These are phyloP conservation scores for Oscheius sp. DNA, from an alignment of 1,140 invertebrate species.

Conservation along the genomic window DNA sequence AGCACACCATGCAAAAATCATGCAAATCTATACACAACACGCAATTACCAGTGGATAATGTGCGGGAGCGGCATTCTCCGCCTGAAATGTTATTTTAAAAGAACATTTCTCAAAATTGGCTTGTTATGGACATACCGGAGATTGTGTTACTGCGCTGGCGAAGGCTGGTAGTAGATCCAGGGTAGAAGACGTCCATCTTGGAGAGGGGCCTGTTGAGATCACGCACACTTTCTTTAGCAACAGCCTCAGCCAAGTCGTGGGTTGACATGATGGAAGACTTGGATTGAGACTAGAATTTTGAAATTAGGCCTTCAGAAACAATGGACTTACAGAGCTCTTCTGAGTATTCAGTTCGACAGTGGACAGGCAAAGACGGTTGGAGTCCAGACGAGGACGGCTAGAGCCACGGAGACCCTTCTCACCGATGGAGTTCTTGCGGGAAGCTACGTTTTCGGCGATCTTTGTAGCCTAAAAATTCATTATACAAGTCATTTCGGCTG, in stretches of 20 bases:
- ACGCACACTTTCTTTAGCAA: conserved; percentile 51
- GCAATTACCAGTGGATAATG: neutral
- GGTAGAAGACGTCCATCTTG: conserved; percentile 96
- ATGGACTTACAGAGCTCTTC: conserved; percentile 16
- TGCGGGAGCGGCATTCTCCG: conserved; percentile 1
- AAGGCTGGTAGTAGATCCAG: conserved; percentile 67
- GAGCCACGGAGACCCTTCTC: conserved; percentile 5
- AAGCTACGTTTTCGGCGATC: conserved; percentile 38
- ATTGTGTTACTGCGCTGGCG: conserved; percentile 18
- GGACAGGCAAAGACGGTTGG: neutral
- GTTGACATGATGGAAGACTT: conserved; percentile 37
- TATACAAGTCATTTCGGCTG: too few relatives aligned
- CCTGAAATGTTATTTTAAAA: too few relatives aligned
- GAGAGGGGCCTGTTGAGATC: conserved; percentile 82
- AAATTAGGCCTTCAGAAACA: conserved; percentile 26
- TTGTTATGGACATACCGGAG: conserved; percentile 7
- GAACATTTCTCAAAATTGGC: neutral
- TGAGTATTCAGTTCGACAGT: conserved; percentile 49
- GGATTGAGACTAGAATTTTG: conserved; percentile 28
- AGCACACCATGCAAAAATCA: neutral
- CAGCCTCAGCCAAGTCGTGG: conserved; percentile 45
- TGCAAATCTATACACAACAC: neutral
- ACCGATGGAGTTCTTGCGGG: conserved; percentile 1
- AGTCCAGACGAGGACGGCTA: conserved; percentile 3
- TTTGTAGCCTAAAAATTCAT: neutral